Base-by-base conservation (phyloP, 2,797 vertebrate genomes). In the Centroberyx gerrardi region DNA sequence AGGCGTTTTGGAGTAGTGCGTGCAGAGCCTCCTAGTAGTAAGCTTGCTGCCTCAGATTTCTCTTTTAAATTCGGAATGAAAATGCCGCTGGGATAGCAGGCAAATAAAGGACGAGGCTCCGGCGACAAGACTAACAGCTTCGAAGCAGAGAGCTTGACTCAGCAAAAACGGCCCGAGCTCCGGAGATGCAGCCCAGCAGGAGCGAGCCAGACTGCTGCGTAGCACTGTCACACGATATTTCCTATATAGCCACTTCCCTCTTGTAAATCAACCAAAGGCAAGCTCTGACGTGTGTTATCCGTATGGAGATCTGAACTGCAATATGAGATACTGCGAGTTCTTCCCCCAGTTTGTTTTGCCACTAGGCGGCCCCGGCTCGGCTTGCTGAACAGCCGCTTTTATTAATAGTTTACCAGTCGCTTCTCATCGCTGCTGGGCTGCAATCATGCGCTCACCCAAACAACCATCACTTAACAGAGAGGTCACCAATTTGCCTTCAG, bases 91-190 rank as follows among this genome's bases (percentile, higher is more conserved):
- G 13, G 14, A 15, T 46, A 8, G 31, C 5, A 15, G 44, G 12
- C 14, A 46, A 46, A 46, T 15, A 46, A 28, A 60, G 54, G 13
- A 53, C 55, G 31, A 48, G 36, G n/a, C 14, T 64, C 49, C 31
- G 42, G 33, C 29, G 6, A 31, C 49, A 54, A 67, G n/a, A 14
- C 44, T 58, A 46, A 3, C 13, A 71, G 49, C 28, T 69, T 33
- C n/a, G 13, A 69, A 28, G 17, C 48, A 49, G 14, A 0, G 74
- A 80, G 72, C 36, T 73, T 87, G 88, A 86, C 84, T 91, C 85
- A 90, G 83, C 88, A 82, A 56, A 83, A 84, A 70, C 1, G 29
- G 42, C 14, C 1, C 0, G 33, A 54, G n/a, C 62, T 29, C 63
- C 68, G 62, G 33, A 36, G 27, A 54, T 52, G 42, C 33, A 33